These are phyloP conservation scores for Amphiprion clarkii DNA, from an alignment of 2,797 vertebrate genomes.

Conservation along the genomic window DNA sequence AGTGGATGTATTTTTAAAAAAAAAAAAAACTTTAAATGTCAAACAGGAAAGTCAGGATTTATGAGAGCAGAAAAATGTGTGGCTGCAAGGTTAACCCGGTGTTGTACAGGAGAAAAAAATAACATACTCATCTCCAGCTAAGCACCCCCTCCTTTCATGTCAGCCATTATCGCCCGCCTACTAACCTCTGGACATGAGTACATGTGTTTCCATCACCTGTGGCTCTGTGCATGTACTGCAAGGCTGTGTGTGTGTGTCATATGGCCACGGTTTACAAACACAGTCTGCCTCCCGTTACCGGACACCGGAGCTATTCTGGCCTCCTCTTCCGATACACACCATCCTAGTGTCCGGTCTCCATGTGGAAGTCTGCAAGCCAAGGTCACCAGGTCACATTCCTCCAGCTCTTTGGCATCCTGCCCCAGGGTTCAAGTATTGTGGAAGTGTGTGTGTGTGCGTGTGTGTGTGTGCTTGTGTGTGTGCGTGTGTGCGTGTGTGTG, in stretches of 20 bases:
- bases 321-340: slow-evolving; percentile 74
- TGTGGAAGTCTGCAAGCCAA: slow-evolving; percentile 83
- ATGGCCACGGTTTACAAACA: slow-evolving; percentile 82
- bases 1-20: slow-evolving; percentile 50
- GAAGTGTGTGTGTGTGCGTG: slow-evolving; percentile 57
- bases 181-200: slow-evolving; percentile 54
- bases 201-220: slow-evolving; percentile 71
- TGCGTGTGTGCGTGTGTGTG: slow-evolving; percentile 60
- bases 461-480: slow-evolving; percentile 49
- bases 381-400: slow-evolving; percentile 87
- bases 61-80: slow-evolving; percentile 80
- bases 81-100: slow-evolving; percentile 80
- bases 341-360: slow-evolving; percentile 78
- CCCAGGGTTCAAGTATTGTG: slow-evolving; percentile 79
- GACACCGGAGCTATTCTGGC: slow-evolving; percentile 85
- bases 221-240: slow-evolving; percentile 47
- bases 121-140: slow-evolving; percentile 44
- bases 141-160: slow-evolving; percentile 18
- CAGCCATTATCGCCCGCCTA: slow-evolving; percentile 6
- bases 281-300: slow-evolving; percentile 79
- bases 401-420: slow-evolving; percentile 82
- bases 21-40: slow-evolving; percentile 68
- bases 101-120: slow-evolving; percentile 62
- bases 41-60: slow-evolving; percentile 88
- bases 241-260: slow-evolving; percentile 62